Percentiles rank a stretch among this genome's conserved stretches.
Evolutionary conservation across 1,140 invertebrate genomes (phyloP).

Genomic region (Harpegnathos saltator): DNA sequence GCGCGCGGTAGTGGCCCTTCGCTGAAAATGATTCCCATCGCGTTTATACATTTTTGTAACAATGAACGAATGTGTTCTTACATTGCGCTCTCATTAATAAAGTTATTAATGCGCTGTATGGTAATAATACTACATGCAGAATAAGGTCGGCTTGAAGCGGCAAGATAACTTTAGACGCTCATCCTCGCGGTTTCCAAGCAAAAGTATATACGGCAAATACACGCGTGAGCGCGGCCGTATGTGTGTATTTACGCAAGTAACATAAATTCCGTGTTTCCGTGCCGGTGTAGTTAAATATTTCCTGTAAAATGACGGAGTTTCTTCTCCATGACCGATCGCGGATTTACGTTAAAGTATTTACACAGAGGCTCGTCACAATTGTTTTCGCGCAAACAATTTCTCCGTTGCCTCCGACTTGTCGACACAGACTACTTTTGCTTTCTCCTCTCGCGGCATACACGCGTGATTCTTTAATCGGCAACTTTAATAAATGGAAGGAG

Average conservation of each 20-base stretch:
- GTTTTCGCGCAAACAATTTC: background rate
- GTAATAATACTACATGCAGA: slow-evolving; percentile 35
- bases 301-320: background rate
- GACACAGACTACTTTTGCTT: background rate
- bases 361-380: background rate
- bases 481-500: slow-evolving; percentile 38
- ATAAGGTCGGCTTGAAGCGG: slow-evolving; percentile 37
- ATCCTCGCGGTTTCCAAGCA: slow-evolving; percentile 39
- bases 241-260: slow-evolving; percentile 4
- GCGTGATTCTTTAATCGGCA: background rate
- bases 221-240: background rate
- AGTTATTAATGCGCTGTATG: slow-evolving; percentile 56
- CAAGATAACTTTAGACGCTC: slow-evolving; percentile 41
- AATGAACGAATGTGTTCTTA: slow-evolving; percentile 45
- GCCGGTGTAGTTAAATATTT: background rate
- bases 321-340: background rate
- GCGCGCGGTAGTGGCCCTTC: slow-evolving; percentile 15
- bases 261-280: slow-evolving; percentile 36
- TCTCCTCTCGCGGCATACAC: background rate
- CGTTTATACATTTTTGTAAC: slow-evolving; percentile 53
- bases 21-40: slow-evolving; percentile 51
- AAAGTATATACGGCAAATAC: slow-evolving; percentile 4
- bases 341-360: slow-evolving; percentile 38
- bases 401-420: background rate
- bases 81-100: slow-evolving; percentile 52